These are phyloP conservation scores for Thunnus thynnus DNA, from an alignment of 2,113 vertebrate species.

Conservation along the genomic window DNA sequence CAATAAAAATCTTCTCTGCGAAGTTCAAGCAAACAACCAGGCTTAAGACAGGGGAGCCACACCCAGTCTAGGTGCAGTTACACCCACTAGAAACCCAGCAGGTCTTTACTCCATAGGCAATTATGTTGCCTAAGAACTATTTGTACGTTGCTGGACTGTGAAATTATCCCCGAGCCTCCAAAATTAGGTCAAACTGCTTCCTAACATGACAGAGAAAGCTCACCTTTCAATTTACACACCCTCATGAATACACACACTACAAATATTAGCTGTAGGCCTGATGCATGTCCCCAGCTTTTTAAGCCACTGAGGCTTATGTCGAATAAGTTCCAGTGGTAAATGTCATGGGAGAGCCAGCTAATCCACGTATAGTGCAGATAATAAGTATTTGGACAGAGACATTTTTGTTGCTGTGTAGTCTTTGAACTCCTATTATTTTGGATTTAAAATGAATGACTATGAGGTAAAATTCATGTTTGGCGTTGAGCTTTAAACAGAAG, in stretches of 20 bases:
- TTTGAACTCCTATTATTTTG: too few relatives aligned
- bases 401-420: too few relatives aligned
- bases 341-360: background rate
- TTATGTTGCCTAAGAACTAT: too few relatives aligned
- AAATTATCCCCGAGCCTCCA: background rate
- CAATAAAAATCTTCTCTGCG: background rate
- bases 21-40: background rate
- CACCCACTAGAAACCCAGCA: constrained; percentile 5
- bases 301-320: background rate
- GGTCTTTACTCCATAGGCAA: background rate
- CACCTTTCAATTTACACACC: constrained; percentile 11
- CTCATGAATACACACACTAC: background rate
- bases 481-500: constrained; percentile 4
- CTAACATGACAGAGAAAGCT: background rate
- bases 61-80: constrained; percentile 37
- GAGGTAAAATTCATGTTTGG: too few relatives aligned
- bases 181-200: background rate
- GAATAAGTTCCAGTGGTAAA: background rate
- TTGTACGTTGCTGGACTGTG: background rate
- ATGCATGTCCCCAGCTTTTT: background rate
- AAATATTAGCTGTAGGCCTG: background rate
- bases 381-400: background rate
- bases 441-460: background rate
- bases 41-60: constrained; percentile 14
- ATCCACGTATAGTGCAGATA: background rate